Percentiles rank a stretch among this genome's conserved stretches.
Conservation (phyloP, 2,113 vertebrate species). For the Thamnophis sirtalis region DNA sequence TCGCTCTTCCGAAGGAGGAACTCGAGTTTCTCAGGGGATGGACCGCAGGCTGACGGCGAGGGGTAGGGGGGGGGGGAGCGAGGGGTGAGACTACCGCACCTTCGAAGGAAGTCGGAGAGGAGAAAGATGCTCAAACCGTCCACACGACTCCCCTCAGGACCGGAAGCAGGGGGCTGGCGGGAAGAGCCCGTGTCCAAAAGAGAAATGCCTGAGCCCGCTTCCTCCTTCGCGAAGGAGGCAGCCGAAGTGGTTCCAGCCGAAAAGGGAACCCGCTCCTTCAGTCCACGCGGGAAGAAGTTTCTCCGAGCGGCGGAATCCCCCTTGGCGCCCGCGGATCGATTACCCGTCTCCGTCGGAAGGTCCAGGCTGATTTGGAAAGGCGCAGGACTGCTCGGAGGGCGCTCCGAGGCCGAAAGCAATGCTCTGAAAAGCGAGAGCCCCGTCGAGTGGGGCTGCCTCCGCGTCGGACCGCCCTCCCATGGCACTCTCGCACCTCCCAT, state of each 20-base stretch:
- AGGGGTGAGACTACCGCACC: neutral
- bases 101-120: neutral
- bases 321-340: neutral
- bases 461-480: constrained; percentile 1
- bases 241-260: constrained; percentile 1
- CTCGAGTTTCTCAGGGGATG: neutral
- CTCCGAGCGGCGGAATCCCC: neutral
- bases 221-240: constrained; percentile 44
- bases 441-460: neutral
- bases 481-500: neutral
- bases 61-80: no score
- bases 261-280: neutral
- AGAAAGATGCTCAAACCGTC: neutral
- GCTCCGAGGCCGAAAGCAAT: neutral
- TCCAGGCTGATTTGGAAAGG: neutral
- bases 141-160: constrained; percentile 16
- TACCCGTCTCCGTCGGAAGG: neutral
- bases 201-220: constrained; percentile 33
- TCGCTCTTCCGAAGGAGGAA: neutral
- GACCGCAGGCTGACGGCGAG: neutral
- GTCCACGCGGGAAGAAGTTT: neutral
- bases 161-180: neutral
- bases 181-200: neutral
- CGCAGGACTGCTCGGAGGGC: neutral
- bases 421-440: neutral